Evolutionary conservation across 1,140 invertebrate genomes (phyloP), one percentile per base, ranked within the genome.

Genomic region (Zeugodacus cucurbitae): DNA sequence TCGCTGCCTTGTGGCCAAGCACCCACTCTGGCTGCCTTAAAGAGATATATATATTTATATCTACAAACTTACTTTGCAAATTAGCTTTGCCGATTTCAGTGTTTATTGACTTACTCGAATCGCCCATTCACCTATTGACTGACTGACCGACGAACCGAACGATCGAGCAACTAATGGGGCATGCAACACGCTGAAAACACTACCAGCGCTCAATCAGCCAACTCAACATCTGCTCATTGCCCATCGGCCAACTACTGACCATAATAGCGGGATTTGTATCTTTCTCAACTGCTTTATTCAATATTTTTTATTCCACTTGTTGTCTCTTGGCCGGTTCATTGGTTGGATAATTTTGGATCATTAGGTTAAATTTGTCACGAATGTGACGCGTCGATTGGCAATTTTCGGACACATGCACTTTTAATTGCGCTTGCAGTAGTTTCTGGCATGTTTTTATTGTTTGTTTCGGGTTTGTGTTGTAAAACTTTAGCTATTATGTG

Each of bases 351-450:
- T 82, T 82, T 82, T 54, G 74, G 74, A 48, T 82, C 74, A 82
- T 82, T 82, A 82, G 74, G 74, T 82, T 82, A 82, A 82, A 82
- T 82, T 82, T 82, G 74, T 82, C 74, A 82, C 37, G 74, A 82
- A 82, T 82, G 74, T 82, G 74, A 82, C 74, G 41, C 74, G 74
- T 82, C 74, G 74, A 44, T 82, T 41, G 74, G 74, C 74, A 82
- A 48, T 82, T 82, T 82, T 82, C 74, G 26, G 26, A 82, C 74
- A 82, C 29, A 17, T 82, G 41, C 41, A 48, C 74, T 48, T 82
- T 82, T 48, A 20, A 22, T 20, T 74, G 67, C 37, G 14, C n/a
- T 22, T 3, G 1, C n/a, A 78, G 32, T 37, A 48, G n/a, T 48
- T 22, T n/a, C n/a, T n/a, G n/a, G n/a, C n/a, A n/a, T n/a, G n/a